phyloP scores from a whole-genome alignment of 1,140 invertebrate genomes.

The Agraylea sexmaculata region DNA sequence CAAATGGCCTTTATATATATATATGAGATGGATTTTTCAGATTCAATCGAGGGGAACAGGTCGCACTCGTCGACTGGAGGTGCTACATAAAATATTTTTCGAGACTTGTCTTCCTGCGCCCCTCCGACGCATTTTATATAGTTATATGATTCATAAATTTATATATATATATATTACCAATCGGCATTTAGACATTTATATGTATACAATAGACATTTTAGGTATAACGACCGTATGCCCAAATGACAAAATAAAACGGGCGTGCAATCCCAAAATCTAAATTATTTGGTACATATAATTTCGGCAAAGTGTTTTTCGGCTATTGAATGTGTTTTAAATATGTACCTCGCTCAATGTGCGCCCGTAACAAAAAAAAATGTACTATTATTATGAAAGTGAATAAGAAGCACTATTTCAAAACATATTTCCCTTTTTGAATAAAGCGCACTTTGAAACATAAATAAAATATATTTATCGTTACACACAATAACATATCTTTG shows the following conservation, averaged over 20 bases:
- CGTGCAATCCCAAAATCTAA: slow-evolving; percentile 13
- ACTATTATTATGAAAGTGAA: not conserved
- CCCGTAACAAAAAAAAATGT: slow-evolving; percentile 8
- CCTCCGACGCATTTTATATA: slow-evolving; percentile 13
- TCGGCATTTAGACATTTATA: slow-evolving; percentile 15
- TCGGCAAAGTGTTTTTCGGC: slow-evolving; percentile 13
- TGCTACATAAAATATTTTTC: slow-evolving; percentile 15
- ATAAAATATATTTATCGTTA: too few species aligned
- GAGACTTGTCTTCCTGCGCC: slow-evolving; percentile 14
- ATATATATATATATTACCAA: slow-evolving; percentile 9
- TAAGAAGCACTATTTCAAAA: too few species aligned
- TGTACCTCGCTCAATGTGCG: slow-evolving; percentile 17
- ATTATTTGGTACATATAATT: slow-evolving; percentile 16
- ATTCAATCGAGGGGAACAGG: slow-evolving; percentile 14
- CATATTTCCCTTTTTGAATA: too few species aligned
- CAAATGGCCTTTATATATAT: slow-evolving; percentile 8
- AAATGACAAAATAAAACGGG: slow-evolving; percentile 5
- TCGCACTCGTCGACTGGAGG: slow-evolving; percentile 17
- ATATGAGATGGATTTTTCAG: slow-evolving; percentile 11
- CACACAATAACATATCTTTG: too few species aligned
- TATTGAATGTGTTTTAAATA: slow-evolving; percentile 9
- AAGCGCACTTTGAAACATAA: too few species aligned
- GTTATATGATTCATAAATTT: slow-evolving; percentile 14
- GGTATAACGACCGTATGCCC: slow-evolving; percentile 6
- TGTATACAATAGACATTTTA: slow-evolving; percentile 15